A percentile compares a stretch with the other conserved stretches of the same genome.
Evolutionary conservation across 1,140 invertebrate genomes (phyloP).

Genomic region (Caenorhabditis brenneri): DNA sequence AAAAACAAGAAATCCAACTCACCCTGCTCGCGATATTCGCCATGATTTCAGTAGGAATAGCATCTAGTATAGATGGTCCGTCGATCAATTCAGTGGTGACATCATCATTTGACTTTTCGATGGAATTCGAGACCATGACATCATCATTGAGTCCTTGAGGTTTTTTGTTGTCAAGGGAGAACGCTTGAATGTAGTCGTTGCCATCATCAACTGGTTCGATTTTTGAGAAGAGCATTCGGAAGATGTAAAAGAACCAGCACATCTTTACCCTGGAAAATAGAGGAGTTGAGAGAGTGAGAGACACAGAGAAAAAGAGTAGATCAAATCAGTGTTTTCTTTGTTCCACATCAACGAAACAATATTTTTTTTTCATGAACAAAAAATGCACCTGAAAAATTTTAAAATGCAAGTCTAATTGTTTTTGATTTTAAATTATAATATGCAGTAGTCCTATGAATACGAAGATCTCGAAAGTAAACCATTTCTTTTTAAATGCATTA

Average conservation of each 20-base stretch:
- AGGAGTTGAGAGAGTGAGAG: neutral
- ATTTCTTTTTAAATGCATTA: too few relatives aligned
- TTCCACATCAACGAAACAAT: too few relatives aligned
- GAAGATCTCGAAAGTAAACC: too few relatives aligned
- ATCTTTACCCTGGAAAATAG: neutral
- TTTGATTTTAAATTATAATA: too few relatives aligned
- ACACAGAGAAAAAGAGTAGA: neutral
- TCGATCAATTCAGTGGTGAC: neutral
- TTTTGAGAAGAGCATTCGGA: conserved; percentile 5
- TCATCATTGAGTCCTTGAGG: too few relatives aligned
- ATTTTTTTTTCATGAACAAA: too few relatives aligned
- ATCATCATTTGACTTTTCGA: neutral
- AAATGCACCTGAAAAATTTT: too few relatives aligned
- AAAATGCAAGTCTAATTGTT: too few relatives aligned
- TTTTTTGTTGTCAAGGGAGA: neutral
- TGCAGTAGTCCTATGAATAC: too few relatives aligned
- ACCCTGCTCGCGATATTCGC: neutral
- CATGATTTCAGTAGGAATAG: neutral
- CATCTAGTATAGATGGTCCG: neutral
- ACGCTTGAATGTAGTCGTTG: neutral
- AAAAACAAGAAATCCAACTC: neutral
- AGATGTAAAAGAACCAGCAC: neutral
- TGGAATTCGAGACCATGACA: neutral
- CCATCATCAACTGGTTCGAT: neutral
- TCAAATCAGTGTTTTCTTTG: too few relatives aligned